Conservation (phyloP, 2,888 invertebrate genomes). For the Ganaspis brasiliensis region DNA sequence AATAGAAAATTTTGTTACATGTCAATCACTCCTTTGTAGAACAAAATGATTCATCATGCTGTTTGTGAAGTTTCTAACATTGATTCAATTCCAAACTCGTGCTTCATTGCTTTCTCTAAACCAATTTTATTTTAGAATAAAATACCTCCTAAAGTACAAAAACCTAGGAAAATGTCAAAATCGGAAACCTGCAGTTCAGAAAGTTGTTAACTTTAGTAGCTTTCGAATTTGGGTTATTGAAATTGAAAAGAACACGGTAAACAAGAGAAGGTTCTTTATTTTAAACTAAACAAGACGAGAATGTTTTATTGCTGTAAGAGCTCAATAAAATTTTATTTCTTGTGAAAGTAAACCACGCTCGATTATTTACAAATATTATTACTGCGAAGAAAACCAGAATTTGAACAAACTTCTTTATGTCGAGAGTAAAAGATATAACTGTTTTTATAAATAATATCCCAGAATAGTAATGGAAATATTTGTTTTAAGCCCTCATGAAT, state of each 20-base stretch:
- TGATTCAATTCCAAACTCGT: background rate
- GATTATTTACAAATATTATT: slow-evolving; percentile 11
- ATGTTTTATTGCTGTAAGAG: slow-evolving; percentile 18
- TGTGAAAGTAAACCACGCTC: slow-evolving; percentile 9
- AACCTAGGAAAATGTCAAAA: slow-evolving; percentile 6
- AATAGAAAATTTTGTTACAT: too few relatives aligned
- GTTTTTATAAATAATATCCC: background rate
- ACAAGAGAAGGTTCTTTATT: background rate
- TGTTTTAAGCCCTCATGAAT: too few relatives aligned
- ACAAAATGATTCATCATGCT: too few relatives aligned
- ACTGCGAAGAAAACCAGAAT: background rate
- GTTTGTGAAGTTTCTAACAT: too few relatives aligned
- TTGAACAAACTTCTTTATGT: background rate
- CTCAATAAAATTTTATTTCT: slow-evolving; percentile 18
- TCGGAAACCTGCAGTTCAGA: background rate
- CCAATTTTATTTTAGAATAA: background rate
- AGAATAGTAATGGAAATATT: background rate
- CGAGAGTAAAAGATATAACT: background rate
- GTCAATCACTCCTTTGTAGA: too few relatives aligned
- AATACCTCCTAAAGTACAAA: background rate
- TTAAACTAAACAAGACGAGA: slow-evolving; percentile 6
- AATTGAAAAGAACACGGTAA: slow-evolving; percentile 12
- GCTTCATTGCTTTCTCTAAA: background rate
- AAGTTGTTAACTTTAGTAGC: slow-evolving; percentile 18
- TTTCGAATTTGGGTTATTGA: background rate